A percentile compares a stretch with the other conserved stretches of the same genome.
Conservation (phyloP, 2,113 vertebrate genomes). For the Oryzias melastigma region DNA sequence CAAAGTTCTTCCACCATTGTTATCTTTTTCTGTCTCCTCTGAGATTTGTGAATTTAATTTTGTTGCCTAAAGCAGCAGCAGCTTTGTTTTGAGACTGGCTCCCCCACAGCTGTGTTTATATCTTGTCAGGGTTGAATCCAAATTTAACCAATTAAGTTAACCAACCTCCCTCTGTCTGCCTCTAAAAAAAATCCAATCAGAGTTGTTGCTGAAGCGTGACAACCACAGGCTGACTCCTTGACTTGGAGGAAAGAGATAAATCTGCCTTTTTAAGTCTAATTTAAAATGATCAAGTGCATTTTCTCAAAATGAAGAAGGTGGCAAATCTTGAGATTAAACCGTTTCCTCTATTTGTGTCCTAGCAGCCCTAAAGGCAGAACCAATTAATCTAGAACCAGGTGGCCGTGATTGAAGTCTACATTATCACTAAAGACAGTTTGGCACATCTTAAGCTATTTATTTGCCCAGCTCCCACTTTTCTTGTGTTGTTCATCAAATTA, state of each 20-base stretch:
- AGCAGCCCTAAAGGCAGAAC: conserved; percentile 21
- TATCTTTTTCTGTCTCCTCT: conserved; percentile 6
- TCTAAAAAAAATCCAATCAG: conserved; percentile 48
- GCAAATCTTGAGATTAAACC: conserved; percentile 16
- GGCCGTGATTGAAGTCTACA: conserved; percentile 49
- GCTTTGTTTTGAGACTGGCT: conserved; percentile 29
- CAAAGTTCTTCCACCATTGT: background rate
- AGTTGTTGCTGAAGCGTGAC: conserved; percentile 55
- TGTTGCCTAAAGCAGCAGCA: conserved; percentile 31
- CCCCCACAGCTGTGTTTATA: conserved; percentile 42
- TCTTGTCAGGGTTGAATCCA: conserved; percentile 50
- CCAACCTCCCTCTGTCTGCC: conserved; percentile 28
- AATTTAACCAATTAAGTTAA: conserved; percentile 55
- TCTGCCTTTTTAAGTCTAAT: conserved; percentile 37
- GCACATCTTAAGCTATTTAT: conserved; percentile 23
- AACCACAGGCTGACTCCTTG: conserved; percentile 48
- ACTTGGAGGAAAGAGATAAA: conserved; percentile 46
- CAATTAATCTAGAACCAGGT: conserved; percentile 29
- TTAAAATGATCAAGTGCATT: conserved; percentile 46
- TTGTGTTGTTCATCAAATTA: background rate
- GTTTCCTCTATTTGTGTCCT: conserved; percentile 29
- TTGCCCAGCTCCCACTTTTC: conserved; percentile 8
- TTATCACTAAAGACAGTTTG: conserved; percentile 39
- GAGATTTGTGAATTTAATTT: conserved; percentile 38
- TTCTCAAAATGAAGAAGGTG: conserved; percentile 21